Base-by-base conservation (phyloP, 2,797 vertebrate genomes). In the Florisuga fusca region DNA sequence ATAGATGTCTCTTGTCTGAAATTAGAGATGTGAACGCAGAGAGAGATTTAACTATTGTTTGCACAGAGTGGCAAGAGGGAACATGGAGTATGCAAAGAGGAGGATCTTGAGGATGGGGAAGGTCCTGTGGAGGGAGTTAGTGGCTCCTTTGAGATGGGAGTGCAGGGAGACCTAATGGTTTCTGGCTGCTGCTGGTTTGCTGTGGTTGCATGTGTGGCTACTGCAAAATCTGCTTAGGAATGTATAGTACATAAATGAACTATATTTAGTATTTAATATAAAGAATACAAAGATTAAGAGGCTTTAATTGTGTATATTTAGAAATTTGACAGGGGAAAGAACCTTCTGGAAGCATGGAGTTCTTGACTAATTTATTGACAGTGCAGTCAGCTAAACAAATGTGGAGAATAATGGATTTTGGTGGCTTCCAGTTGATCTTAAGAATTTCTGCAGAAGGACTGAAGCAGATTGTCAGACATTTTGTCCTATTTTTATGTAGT, bases 121-220 rank as follows among this genome's bases (percentile, higher is more conserved):
- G 1, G 50, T 46, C 25, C 33, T n/a, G 50, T 7, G 54, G 17
- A 13, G 6, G 15, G 45, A 38, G 12, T 7, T 26, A 46, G 59
- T 27, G 62, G 34, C 63, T 31, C 19, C 0, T 19, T 51, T 9
- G 26, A 38, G 55, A 7, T 26, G 29, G 36, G 53, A 67, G 38
- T 3, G 23, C 3, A 15, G 14, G 57, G 57, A 17, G 13, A 6
- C 13, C 38, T 41, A 14, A 41, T 41, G 38, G 38, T 41, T 8
- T 71, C 23, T 11, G 45, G 25, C 46, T 51, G 20, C 73, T 69
- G 45, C 27, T 0, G 0, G 4, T 68, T 15, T 59, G 48, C 78
- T 38, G 15, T 38, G 62, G 71, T 53, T 66, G 61, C 41, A 7
- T 8, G 7, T 38, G 17, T 34, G 62, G 71, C 61, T 58, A 51